Evolutionary conservation across 2,113 vertebrate species (phyloP).

Genomic region (Alligator mississippiensis): DNA sequence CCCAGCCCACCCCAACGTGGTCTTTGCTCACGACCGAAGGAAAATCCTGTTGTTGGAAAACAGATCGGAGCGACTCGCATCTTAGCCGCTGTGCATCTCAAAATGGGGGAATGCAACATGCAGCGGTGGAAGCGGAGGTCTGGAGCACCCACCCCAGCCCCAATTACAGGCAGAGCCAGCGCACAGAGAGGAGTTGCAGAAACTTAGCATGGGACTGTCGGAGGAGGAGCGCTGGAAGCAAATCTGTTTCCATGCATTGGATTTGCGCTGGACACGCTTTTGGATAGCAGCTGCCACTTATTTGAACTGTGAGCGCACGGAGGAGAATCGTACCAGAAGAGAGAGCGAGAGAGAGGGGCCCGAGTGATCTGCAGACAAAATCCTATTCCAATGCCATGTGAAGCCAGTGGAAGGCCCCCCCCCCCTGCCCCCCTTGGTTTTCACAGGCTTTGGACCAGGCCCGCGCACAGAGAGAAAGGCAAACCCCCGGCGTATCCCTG

Average conservation of each 20-base stretch:
- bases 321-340: background rate
- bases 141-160: background rate
- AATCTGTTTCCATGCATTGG: conserved; percentile 13
- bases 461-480: background rate
- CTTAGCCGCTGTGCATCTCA: conserved; percentile 26
- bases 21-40: background rate
- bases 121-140: background rate
- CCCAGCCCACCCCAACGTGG: background rate
- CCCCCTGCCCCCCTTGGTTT: background rate
- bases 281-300: conserved; percentile 1
- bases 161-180: background rate
- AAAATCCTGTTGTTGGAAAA: background rate
- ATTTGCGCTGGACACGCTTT: conserved; percentile 14
- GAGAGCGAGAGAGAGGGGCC: background rate
- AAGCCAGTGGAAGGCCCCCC: background rate
- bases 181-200: background rate
- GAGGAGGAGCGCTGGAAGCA: conserved; percentile 16
- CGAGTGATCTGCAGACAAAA: accelerated
- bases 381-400: background rate
- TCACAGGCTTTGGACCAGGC: background rate
- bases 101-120: conserved; percentile 9
- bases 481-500: background rate
- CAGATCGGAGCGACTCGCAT: background rate
- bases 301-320: background rate
- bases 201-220: background rate